These are phyloP conservation scores for Microctonus brassicae DNA, from an alignment of 2,888 invertebrate species.

Conservation along the genomic window DNA sequence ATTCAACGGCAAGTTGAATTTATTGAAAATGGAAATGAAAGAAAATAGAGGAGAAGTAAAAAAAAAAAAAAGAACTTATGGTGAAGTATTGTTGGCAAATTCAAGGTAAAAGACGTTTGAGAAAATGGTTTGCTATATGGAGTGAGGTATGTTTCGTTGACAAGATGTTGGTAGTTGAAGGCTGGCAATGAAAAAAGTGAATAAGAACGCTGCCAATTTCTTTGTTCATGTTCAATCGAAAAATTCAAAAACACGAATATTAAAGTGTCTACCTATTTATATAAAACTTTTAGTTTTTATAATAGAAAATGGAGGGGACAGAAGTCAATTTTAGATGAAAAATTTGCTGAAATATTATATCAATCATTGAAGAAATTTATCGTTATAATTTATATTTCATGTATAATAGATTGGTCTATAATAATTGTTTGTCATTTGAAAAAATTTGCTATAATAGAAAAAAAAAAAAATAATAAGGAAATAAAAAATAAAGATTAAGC, in stretches of 20 bases:
- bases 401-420: too few species aligned
- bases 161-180: background rate
- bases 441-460: background rate
- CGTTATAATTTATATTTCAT: too few species aligned
- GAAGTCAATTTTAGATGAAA: background rate
- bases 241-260: background rate
- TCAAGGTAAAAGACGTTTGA: background rate
- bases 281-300: background rate
- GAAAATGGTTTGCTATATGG: background rate
- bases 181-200: background rate
- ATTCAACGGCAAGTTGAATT: conserved; percentile 15
- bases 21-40: conserved; percentile 11
- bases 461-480: background rate
- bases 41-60: background rate
- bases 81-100: background rate
- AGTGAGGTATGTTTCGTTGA: background rate
- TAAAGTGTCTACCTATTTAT: background rate
- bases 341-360: too few species aligned
- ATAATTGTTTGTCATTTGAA: background rate
- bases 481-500: background rate
- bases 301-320: background rate
- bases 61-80: background rate
- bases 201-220: background rate
- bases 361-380: too few species aligned
- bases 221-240: background rate